phyloP scores from a whole-genome alignment of 1,140 invertebrate species.

The Drosophila ironensis region DNA sequence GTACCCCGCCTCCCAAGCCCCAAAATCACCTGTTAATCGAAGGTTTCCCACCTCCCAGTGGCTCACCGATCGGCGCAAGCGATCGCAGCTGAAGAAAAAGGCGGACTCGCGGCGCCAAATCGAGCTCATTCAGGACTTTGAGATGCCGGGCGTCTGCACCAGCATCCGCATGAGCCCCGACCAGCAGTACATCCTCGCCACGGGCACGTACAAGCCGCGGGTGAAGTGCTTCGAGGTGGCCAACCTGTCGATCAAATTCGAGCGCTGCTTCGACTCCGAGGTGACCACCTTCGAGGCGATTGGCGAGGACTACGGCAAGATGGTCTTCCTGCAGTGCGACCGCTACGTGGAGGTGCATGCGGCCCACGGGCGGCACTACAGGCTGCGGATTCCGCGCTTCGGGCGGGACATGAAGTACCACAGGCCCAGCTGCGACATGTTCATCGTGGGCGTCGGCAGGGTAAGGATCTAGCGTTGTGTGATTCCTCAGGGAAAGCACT shows the following conservation, averaged over 20 bases:
- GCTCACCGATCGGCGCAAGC: slow-evolving; percentile 94
- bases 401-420: slow-evolving; percentile 97
- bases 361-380: slow-evolving; percentile 94
- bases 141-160: slow-evolving; percentile 97
- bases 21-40: background rate
- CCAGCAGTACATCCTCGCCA: slow-evolving; percentile 95
- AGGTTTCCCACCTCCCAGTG: slow-evolving; percentile 86
- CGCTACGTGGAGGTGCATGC: slow-evolving; percentile 98
- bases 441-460: slow-evolving; percentile 92
- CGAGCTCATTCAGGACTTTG: slow-evolving; percentile 99
- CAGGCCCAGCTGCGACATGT: slow-evolving; percentile 94
- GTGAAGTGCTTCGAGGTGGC: slow-evolving; percentile 98
- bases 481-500: too few relatives aligned
- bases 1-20: too few relatives aligned
- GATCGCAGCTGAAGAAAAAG: slow-evolving; percentile 94
- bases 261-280: slow-evolving; percentile 98
- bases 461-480: too few relatives aligned
- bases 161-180: slow-evolving; percentile 94
- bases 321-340: slow-evolving; percentile 92
- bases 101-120: slow-evolving; percentile 94
- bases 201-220: slow-evolving; percentile 98
- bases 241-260: slow-evolving; percentile 98
- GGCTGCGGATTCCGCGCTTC: slow-evolving; percentile 96
- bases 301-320: slow-evolving; percentile 94
- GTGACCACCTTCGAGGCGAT: slow-evolving; percentile 93